Evolutionary conservation across 2,888 invertebrate species (phyloP).

Genomic region (Hartigia nigra): DNA sequence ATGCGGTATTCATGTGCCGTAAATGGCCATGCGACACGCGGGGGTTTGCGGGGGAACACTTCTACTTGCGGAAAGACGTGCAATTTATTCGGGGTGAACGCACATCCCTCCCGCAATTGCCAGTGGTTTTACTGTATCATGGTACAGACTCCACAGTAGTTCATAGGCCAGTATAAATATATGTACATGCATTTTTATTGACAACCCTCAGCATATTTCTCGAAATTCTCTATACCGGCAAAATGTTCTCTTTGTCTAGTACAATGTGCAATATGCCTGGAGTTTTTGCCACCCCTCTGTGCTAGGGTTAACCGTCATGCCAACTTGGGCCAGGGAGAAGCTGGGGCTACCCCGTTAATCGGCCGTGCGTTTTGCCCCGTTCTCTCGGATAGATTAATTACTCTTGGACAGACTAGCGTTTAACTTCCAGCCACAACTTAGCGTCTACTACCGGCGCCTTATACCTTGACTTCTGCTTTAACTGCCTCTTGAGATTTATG

Average conservation of each 20-base stretch:
- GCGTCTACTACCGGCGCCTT: constrained; percentile 4
- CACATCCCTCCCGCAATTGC: neutral
- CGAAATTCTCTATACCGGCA: neutral
- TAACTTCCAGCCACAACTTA: constrained; percentile 37
- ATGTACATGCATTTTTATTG: neutral
- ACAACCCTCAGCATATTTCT: neutral
- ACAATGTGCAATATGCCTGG: neutral
- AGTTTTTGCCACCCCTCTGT: neutral
- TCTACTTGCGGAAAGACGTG: neutral
- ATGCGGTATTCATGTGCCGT: neutral
- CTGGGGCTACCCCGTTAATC: constrained; percentile 11
- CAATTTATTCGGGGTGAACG: neutral
- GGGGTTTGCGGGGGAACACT: neutral
- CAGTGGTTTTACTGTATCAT: neutral
- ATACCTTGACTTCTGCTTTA: constrained; percentile 19
- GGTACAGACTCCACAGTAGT: neutral
- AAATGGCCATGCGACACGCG: neutral
- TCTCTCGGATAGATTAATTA: constrained; percentile 37
- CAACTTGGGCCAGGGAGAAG: neutral
- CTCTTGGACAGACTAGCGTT: constrained; percentile 35
- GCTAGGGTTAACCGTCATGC: neutral
- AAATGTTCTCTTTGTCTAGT: neutral
- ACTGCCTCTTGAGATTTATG: constrained; percentile 33
- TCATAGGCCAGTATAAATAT: neutral
- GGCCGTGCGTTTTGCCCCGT: constrained; percentile 21